Evolutionary conservation across 2,797 vertebrate species (phyloP), one percentile per base, ranked within the genome.

Genomic region (Buphagus erythrorhynchus): DNA sequence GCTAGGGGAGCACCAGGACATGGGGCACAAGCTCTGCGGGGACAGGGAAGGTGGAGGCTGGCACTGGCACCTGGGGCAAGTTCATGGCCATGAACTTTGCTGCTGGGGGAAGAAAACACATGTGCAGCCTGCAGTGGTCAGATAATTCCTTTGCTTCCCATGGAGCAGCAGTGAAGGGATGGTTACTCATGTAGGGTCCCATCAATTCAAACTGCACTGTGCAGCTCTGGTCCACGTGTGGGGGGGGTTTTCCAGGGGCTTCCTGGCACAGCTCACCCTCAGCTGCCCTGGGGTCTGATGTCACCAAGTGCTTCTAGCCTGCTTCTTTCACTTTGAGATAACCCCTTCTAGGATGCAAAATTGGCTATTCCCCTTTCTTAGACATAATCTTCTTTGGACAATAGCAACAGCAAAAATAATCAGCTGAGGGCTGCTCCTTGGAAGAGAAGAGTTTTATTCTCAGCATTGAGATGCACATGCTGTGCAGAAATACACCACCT

Each of bases 191-290:
- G 4, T 2, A 45, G 31, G 35, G 48, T 33, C 4, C 19, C 3
- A 4, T 28, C 25, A 62, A 79, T 36, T 42, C 38, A 38, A 75
- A 58, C 3, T 29, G 38, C 38, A 29, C 36, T 14, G 35, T 6
- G 46, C 28, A 46, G 25, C 29, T 52, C 36, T 0, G 0, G 42
- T 28, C 0, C 0, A 65, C 52, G 36, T 11, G 11, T 10, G 26
- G 0, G 1, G 0, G 0, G 6, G 13, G 9, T 3, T 31, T 29
- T 40, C 19, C 3, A 0, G 31, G 40, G 49, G 13, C 25, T 57
- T 42, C 55, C 22, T 26, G 58, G 54, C 48, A 75, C 42, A 69
- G 31, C 17, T 51, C 28, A 15, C 11, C 15, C 20, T 28, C 36
- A 48, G 52, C 42, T 86, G 63, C 35, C 35, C 40, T 57, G 49